Conservation (phyloP, 2,888 invertebrate genomes). For the Eueremaeus valkanovi region DNA sequence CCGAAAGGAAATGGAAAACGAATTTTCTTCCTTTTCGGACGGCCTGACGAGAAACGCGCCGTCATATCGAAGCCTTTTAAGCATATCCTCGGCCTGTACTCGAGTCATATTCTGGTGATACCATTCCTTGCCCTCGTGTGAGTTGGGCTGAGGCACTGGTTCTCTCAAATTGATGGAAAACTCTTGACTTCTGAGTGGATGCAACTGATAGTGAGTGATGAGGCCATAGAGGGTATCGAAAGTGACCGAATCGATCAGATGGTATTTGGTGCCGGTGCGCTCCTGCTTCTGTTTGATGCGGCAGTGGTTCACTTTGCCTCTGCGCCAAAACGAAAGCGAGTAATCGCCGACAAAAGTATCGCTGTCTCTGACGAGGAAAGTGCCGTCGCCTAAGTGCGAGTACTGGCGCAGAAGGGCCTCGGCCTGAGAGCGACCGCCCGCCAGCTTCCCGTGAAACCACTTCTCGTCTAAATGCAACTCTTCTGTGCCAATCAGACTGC, state of each 20-base stretch:
- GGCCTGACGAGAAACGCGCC: conserved; percentile 92
- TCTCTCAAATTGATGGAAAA: conserved; percentile 80
- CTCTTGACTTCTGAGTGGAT: conserved; percentile 81
- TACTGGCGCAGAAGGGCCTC: not conserved
- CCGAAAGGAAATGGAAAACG: conserved; percentile 86
- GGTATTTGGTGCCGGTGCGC: no score
- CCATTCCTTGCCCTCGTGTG: conserved; percentile 87
- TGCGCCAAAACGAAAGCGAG: conserved; percentile 87
- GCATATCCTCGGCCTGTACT: conserved; percentile 77
- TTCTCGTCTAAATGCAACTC: conserved; percentile 86
- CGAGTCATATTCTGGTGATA: conserved; percentile 77
- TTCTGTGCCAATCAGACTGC: no score
- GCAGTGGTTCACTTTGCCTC: conserved; percentile 91
- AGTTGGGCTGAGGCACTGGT: conserved; percentile 87
- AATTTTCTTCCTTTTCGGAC: conserved; percentile 78
- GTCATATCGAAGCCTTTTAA: conserved; percentile 76
- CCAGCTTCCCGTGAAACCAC: conserved; percentile 69
- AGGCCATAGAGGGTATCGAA: conserved; percentile 89
- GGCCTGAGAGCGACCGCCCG: conserved; percentile 65
- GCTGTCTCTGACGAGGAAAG: conserved; percentile 83
- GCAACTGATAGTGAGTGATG: conserved; percentile 80
- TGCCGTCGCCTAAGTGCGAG: conserved; percentile 67
- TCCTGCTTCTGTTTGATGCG: conserved; percentile 72
- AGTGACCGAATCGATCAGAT: conserved; percentile 76
- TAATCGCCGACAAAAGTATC: conserved; percentile 95